Conservation (phyloP, 2,113 vertebrate genomes). For the Arizona elegans region DNA sequence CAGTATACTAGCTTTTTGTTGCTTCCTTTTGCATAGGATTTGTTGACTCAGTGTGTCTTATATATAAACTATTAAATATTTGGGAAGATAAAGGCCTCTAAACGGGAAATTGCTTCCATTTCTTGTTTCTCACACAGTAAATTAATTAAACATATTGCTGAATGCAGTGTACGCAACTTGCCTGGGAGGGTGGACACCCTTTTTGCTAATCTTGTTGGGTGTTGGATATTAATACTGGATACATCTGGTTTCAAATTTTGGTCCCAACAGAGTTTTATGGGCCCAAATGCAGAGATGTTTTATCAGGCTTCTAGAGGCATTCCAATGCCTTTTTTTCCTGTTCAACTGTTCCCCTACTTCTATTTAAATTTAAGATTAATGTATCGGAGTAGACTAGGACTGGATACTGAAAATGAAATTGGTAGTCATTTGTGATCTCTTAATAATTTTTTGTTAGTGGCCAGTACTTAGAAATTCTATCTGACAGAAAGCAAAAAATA, state of each 20-base stretch:
- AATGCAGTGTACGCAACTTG: slow-evolving; percentile 34
- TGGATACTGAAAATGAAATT: not conserved
- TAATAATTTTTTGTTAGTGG: not conserved
- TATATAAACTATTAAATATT: slow-evolving; percentile 46
- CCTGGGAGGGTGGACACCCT: slow-evolving; percentile 13
- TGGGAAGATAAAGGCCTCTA: slow-evolving; percentile 44
- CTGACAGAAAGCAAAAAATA: not conserved
- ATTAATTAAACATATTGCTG: slow-evolving; percentile 43
- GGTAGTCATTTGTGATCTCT: not conserved
- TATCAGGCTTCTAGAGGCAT: slow-evolving; percentile 35
- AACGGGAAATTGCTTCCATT: slow-evolving; percentile 70
- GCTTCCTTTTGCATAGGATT: slow-evolving; percentile 19
- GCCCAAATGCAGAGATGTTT: slow-evolving; percentile 32
- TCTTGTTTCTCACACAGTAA: slow-evolving; percentile 51
- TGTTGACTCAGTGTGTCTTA: slow-evolving; percentile 36
- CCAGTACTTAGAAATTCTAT: not conserved
- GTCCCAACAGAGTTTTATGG: slow-evolving; percentile 27
- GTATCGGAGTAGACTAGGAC: not conserved
- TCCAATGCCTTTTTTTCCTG: slow-evolving; percentile 12
- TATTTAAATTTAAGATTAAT: not conserved
- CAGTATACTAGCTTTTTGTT: not conserved
- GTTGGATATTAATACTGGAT: slow-evolving; percentile 40
- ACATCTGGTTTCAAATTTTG: slow-evolving; percentile 39
- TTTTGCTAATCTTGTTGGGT: slow-evolving; percentile 6
- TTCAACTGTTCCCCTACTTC: not conserved